These are phyloP conservation scores for Pharmacophagus antenor DNA, from an alignment of 2,888 invertebrate genomes.

Conservation along the genomic window DNA sequence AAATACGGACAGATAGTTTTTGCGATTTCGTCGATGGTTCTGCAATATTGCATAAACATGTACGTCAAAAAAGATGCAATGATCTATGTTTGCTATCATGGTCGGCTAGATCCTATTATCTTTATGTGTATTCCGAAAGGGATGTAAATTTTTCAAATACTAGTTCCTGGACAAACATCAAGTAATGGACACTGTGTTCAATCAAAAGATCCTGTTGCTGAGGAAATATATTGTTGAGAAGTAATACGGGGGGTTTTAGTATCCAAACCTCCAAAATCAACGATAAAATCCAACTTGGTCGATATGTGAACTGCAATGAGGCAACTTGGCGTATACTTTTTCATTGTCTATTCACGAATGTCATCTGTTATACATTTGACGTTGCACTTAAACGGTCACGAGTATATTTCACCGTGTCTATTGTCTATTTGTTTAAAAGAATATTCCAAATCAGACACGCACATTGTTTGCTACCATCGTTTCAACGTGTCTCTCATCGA, in stretches of 20 bases:
- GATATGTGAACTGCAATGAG: conserved; percentile 39
- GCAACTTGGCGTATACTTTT: conserved; percentile 38
- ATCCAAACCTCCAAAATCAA: neutral
- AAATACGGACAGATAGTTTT: conserved; percentile 34
- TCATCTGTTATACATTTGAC: conserved; percentile 31
- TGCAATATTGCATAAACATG: conserved; percentile 34
- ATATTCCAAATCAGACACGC: conserved; percentile 32
- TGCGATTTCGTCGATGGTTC: conserved; percentile 35
- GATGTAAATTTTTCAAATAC: no score
- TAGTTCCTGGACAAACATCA: conserved; percentile 32
- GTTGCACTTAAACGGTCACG: conserved; percentile 33
- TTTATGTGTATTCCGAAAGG: no score
- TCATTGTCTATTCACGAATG: conserved; percentile 35
- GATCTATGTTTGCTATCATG: neutral
- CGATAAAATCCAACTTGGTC: conserved; percentile 35
- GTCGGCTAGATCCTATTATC: no score
- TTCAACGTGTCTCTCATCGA: neutral
- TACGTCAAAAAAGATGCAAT: conserved; percentile 38
- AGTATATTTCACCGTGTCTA: conserved; percentile 36
- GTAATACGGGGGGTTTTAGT: no score
- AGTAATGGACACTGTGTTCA: conserved; percentile 27
- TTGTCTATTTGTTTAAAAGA: conserved; percentile 38
- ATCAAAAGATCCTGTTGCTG: no score
- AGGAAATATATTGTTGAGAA: no score
- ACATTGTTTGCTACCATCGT: conserved; percentile 31